Percentiles rank a stretch among this genome's conserved stretches.
Evolutionary conservation across 30 jellyfish, hydroid and myxozoan genomes (phyloP).

Genomic region (Catostylus mosaicus): DNA sequence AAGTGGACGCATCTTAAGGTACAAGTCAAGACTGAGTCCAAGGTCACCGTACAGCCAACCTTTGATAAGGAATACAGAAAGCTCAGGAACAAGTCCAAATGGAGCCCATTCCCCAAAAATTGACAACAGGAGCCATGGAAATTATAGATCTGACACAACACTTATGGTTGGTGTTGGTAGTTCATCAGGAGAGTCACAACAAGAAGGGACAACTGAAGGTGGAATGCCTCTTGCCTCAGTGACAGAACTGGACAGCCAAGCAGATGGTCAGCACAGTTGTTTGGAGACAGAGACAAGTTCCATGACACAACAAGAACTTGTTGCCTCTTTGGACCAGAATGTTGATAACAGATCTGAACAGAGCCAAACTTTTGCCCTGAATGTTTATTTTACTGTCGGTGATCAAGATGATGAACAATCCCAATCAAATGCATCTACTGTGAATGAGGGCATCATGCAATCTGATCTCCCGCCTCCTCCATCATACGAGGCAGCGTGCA

Average conservation of each 20-base stretch:
- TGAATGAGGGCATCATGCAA: neutral
- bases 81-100: neutral
- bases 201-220: neutral
- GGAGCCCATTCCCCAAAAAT: neutral
- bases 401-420: neutral
- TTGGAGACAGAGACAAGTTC: neutral
- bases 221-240: neutral
- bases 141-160: neutral
- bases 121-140: neutral
- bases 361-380: neutral
- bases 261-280: neutral
- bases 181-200: neutral
- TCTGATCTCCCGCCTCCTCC: constrained; percentile 71
- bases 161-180: neutral
- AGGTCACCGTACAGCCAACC: constrained; percentile 11
- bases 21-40: constrained; percentile 15
- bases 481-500: constrained; percentile 68
- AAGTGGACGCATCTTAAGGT: constrained; percentile 45
- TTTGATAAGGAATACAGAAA: neutral
- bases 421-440: neutral
- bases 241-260: neutral
- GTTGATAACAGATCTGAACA: neutral
- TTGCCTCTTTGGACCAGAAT: too few species aligned
- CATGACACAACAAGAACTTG: too few species aligned
- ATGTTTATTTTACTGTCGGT: constrained; percentile 1